Percentiles rank a stretch among this genome's conserved stretches.
Evolutionary conservation across 1,140 invertebrate species (phyloP).

Genomic region (Drosophila pachea): DNA sequence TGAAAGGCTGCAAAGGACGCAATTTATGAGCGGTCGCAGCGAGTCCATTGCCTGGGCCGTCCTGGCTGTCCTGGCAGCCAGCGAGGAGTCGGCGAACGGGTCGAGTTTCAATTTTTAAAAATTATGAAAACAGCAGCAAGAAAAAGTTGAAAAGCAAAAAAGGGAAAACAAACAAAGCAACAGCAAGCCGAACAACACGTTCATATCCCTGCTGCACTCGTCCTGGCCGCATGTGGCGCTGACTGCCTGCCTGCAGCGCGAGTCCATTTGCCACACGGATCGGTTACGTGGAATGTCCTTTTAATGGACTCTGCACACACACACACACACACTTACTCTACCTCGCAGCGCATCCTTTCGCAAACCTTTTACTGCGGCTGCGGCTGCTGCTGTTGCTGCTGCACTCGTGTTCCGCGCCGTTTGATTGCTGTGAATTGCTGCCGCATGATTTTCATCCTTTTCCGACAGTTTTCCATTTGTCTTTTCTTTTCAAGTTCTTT

Average conservation of each 20-base stretch:
- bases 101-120: slow-evolving; percentile 67
- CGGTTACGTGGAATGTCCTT: slow-evolving; percentile 74
- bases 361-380: slow-evolving; percentile 64
- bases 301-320: slow-evolving; percentile 72
- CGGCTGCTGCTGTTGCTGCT: too few relatives aligned
- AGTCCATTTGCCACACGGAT: slow-evolving; percentile 63
- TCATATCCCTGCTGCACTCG: slow-evolving; percentile 5
- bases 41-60: slow-evolving; percentile 20
- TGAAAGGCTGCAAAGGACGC: slow-evolving; percentile 54
- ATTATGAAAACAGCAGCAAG: slow-evolving; percentile 40
- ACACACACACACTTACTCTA: slow-evolving; percentile 14
- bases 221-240: slow-evolving; percentile 57
- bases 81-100: slow-evolving; percentile 39
- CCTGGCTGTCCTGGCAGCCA: slow-evolving; percentile 45
- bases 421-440: slow-evolving; percentile 75
- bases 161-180: slow-evolving; percentile 54
- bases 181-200: slow-evolving; percentile 35
- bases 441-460: slow-evolving; percentile 71
- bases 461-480: slow-evolving; percentile 22
- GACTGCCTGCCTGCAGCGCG: slow-evolving; percentile 47
- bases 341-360: slow-evolving; percentile 55
- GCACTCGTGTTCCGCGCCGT: slow-evolving; percentile 64
- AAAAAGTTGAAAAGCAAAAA: slow-evolving; percentile 25
- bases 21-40: slow-evolving; percentile 60
- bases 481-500: background rate